Base-by-base conservation (phyloP, 2,888 invertebrate genomes). In the Aphrophora alni region DNA sequence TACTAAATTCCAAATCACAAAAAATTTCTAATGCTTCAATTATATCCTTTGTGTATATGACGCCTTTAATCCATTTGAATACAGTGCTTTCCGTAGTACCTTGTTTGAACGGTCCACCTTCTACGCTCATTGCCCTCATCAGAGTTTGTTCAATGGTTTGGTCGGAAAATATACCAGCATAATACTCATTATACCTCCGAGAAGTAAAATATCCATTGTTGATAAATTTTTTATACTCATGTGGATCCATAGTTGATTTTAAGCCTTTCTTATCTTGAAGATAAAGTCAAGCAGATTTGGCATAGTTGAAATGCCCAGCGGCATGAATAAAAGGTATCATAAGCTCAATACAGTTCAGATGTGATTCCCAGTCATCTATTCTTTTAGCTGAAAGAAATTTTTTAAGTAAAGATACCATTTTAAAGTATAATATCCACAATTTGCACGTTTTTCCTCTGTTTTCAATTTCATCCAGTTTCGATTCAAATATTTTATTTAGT, bases 381-480 rank as follows among this genome's bases (percentile, higher is more conserved):
- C n/a, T 4, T 68, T 68, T 14, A 68, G 68, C 68, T 68, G 14
- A n/a, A 68, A 14, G 5, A 68, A 4, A n/a, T n/a, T n/a, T n/a
- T n/a, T n/a, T n/a, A n/a, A n/a, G n/a, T n/a, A n/a, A n/a, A n/a
- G n/a, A n/a, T n/a, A n/a, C n/a, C n/a, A n/a, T n/a, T n/a, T n/a
- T n/a, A n/a, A n/a, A n/a, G n/a, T n/a, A n/a, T n/a, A 68, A 68
- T 68, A 68, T 68, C 68, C 68, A 68, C 14, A 68, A 5, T 14
- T 4, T 68, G 68, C 4, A 68, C 12, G n/a, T 68, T 68, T 68
- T 68, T 68, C 68, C 68, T 68, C 68, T 68, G 5, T 68, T 14
- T 68, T 68, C 68, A 68, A 68, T 68, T 68, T 68, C 68, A 68
- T n/a, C n/a, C n/a, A 68, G 68, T 68, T 68, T 68, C 14, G 68